Percentiles rank a stretch among this genome's conserved stretches.
Evolutionary conservation across 2,113 vertebrate species (phyloP).

Genomic region (Chiloscyllium plagiosum): DNA sequence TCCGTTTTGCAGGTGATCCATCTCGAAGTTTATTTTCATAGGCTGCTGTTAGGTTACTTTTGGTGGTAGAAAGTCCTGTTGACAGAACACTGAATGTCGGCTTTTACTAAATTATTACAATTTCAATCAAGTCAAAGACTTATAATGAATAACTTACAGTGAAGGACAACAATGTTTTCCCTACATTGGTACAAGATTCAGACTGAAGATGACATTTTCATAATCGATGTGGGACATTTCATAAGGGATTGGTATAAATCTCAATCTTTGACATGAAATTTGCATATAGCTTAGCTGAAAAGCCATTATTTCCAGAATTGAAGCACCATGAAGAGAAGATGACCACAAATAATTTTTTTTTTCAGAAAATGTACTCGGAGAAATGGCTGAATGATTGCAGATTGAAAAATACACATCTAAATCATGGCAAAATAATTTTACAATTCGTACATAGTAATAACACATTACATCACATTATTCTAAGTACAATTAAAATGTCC

Average conservation of each 20-base stretch:
- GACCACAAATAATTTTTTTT: background rate
- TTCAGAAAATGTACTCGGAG: background rate
- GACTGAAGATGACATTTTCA: background rate
- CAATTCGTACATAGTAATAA: background rate
- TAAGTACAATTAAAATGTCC: background rate
- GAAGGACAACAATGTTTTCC: background rate
- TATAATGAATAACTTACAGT: background rate
- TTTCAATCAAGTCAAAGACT: background rate
- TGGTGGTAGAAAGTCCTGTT: conserved; percentile 14
- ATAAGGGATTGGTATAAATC: background rate
- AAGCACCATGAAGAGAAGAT: background rate
- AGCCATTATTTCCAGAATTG: background rate
- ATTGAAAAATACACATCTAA: background rate
- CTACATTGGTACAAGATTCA: background rate
- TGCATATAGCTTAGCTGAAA: background rate
- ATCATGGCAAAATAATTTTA: background rate
- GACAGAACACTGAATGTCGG: background rate
- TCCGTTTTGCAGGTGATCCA: conserved; percentile 26
- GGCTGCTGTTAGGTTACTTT: background rate
- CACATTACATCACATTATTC: background rate
- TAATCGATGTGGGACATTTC: background rate
- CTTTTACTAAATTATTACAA: background rate
- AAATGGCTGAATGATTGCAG: background rate
- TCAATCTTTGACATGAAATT: background rate
- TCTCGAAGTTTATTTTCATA: conserved; percentile 25